Percentiles rank a stretch among this genome's conserved stretches.
Conservation (phyloP, 2,797 vertebrate genomes). For the Eulemur albifrons region DNA sequence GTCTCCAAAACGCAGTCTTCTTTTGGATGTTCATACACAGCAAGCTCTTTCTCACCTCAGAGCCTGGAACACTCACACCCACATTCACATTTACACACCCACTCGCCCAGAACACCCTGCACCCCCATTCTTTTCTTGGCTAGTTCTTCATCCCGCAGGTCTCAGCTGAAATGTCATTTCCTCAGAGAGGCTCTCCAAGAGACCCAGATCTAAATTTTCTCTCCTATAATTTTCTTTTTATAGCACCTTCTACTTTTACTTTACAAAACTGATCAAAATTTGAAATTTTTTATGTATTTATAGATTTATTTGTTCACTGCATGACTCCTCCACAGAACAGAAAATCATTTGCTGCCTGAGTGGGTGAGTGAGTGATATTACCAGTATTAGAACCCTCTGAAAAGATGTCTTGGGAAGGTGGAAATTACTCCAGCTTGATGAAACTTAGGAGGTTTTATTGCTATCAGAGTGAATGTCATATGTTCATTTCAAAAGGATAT, state of each 20-base stretch:
- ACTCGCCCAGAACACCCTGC: background rate
- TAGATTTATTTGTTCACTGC: background rate
- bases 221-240: background rate
- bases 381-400: background rate
- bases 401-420: background rate
- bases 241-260: background rate
- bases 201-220: background rate
- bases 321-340: background rate
- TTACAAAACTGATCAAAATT: background rate
- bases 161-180: conserved; percentile 21
- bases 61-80: background rate
- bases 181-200: background rate
- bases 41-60: background rate
- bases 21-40: background rate
- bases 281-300: background rate
- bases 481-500: background rate
- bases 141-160: background rate
- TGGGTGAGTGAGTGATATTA: background rate
- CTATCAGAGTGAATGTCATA: background rate
- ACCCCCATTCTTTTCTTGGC: background rate
- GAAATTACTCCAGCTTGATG: background rate
- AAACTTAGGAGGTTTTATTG: background rate
- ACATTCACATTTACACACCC: background rate
- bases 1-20: background rate
- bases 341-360: background rate